Conservation (phyloP, 1,140 invertebrate genomes). For the Asobara japonica region DNA sequence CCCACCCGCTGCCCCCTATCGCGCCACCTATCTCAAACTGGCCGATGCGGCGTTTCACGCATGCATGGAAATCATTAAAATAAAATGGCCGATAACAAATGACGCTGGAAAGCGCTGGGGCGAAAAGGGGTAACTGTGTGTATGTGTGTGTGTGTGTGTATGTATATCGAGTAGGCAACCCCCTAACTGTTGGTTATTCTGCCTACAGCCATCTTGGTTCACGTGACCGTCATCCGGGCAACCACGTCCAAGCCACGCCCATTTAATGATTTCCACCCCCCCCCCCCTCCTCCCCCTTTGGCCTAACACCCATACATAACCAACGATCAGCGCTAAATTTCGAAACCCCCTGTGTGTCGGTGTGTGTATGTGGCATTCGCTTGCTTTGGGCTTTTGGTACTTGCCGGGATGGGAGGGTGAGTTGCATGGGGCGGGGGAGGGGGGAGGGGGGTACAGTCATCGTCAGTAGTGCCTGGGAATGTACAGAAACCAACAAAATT, state of each 20-base stretch:
- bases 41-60: constrained; percentile 63
- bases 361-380: constrained; percentile 25
- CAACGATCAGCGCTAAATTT: neutral
- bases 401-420: constrained; percentile 39
- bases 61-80: constrained; percentile 69
- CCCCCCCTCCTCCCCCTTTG: no score
- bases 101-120: constrained; percentile 60
- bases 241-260: constrained; percentile 66
- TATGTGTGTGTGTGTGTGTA: no score
- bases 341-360: constrained; percentile 46
- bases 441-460: constrained; percentile 58
- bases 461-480: constrained; percentile 53
- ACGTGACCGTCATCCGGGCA: constrained; percentile 69
- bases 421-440: constrained; percentile 10
- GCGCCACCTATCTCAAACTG: neutral
- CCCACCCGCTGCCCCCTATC: neutral
- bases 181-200: constrained; percentile 25
- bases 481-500: constrained; percentile 24
- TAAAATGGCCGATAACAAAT: constrained; percentile 69
- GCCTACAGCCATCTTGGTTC: constrained; percentile 64
- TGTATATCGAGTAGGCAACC: constrained; percentile 12
- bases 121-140: no score
- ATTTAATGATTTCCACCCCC: constrained; percentile 69
- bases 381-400: constrained; percentile 29
- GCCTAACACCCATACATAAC: constrained; percentile 45